A percentile compares a stretch with the other conserved stretches of the same genome.
phyloP scores from a whole-genome alignment of 2,797 vertebrate genomes.

The Clangula hyemalis region DNA sequence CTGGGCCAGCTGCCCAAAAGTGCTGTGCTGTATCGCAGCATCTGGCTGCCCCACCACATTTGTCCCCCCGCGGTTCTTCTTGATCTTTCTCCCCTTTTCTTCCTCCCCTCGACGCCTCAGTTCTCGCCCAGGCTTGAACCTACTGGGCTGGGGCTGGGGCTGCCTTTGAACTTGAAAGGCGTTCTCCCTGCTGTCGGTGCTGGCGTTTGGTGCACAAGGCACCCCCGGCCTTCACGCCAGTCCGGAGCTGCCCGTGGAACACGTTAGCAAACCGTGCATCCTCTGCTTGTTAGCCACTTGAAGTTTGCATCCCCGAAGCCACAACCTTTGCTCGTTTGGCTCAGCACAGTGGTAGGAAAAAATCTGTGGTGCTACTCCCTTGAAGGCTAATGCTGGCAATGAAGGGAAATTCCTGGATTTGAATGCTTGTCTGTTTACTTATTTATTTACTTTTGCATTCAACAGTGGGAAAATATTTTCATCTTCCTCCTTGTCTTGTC shows the following conservation, averaged over 20 bases:
- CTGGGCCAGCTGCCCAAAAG: background rate
- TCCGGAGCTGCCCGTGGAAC: background rate
- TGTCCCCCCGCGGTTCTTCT: background rate
- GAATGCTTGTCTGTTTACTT: constrained; percentile 51
- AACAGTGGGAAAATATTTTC: constrained; percentile 55
- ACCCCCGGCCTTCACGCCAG: background rate
- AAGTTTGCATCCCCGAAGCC: background rate
- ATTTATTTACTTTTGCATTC: constrained; percentile 55
- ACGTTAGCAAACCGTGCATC: background rate
- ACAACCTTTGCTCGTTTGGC: constrained; percentile 44
- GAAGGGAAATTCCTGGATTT: constrained; percentile 53
- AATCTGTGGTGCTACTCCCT: constrained; percentile 13
- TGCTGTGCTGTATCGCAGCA: constrained; percentile 38
- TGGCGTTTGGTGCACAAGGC: background rate
- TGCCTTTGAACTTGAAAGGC: background rate
- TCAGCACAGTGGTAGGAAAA: constrained; percentile 36
- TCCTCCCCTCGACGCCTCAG: background rate
- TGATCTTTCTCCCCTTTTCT: background rate
- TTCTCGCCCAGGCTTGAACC: background rate
- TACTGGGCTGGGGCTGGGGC: background rate
- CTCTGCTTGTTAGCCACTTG: background rate
- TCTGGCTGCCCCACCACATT: constrained; percentile 1
- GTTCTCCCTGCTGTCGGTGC: background rate
- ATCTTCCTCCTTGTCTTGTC: constrained; percentile 35
- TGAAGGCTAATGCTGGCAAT: constrained; percentile 41